phyloP scores from a whole-genome alignment of 1,140 invertebrate genomes.

The Caenorhabditis tropicalis region DNA sequence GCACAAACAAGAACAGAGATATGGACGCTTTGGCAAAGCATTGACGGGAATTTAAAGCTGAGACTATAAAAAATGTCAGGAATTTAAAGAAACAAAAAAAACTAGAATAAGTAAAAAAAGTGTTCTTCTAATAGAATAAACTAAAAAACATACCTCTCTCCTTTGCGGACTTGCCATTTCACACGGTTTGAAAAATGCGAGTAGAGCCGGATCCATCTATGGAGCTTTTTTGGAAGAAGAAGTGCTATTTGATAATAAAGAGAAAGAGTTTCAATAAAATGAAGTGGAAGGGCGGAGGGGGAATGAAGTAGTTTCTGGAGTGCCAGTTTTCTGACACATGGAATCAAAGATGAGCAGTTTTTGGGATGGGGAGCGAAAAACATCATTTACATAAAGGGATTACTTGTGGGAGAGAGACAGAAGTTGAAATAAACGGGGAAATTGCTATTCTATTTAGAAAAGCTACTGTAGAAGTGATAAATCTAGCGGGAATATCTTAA shows the following conservation, averaged over 20 bases:
- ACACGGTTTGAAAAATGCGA: slow-evolving; percentile 14
- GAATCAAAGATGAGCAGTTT: not conserved
- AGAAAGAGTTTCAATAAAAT: not conserved
- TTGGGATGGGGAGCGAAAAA: not conserved
- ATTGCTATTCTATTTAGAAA: too few species aligned
- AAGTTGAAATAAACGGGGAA: too few species aligned
- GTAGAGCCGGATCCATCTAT: slow-evolving; percentile 13
- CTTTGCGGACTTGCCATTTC: slow-evolving; percentile 25
- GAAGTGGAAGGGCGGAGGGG: not conserved
- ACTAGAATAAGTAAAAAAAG: too few species aligned
- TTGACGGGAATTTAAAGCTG: too few species aligned
- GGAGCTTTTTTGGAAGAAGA: not conserved
- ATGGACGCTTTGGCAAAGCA: too few species aligned
- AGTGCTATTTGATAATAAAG: too few species aligned
- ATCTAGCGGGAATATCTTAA: too few species aligned
- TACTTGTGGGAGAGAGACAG: not conserved
- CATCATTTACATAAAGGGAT: not conserved
- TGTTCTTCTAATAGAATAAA: too few species aligned
- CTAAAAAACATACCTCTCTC: slow-evolving; percentile 18
- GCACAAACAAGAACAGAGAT: too few species aligned
- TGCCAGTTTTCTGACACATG: not conserved
- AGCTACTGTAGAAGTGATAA: too few species aligned
- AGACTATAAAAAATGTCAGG: too few species aligned
- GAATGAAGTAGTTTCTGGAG: slow-evolving; percentile 24
- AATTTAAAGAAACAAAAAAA: too few species aligned